phyloP scores from a whole-genome alignment of 1,140 invertebrate species.

The Neelides sp. region DNA sequence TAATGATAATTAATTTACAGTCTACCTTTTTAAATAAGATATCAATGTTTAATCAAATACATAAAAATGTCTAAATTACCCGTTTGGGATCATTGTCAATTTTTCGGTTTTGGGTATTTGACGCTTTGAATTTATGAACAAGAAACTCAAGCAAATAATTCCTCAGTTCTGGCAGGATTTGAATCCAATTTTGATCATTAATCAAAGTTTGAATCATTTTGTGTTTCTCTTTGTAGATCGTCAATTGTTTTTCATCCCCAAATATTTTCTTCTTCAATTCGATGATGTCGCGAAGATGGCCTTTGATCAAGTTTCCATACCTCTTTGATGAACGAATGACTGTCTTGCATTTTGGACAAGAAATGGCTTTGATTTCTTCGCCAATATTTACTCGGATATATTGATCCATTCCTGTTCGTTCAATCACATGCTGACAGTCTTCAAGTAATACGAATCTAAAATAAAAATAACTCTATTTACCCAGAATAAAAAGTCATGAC shows the following conservation, averaged over 20 bases:
- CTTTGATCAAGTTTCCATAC: constrained; percentile 38
- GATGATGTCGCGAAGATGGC: constrained; percentile 35
- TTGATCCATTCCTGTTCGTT: constrained; percentile 42
- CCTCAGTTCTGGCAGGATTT: not conserved
- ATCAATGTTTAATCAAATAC: not conserved
- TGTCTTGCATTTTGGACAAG: constrained; percentile 41
- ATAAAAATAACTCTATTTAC: not conserved
- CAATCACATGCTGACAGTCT: constrained; percentile 52
- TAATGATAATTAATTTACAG: not conserved
- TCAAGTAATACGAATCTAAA: constrained; percentile 46
- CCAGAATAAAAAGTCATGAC: not conserved
- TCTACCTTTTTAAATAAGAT: not conserved
- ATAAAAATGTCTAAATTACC: too few species aligned
- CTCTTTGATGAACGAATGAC: constrained; percentile 37
- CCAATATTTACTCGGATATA: constrained; percentile 38
- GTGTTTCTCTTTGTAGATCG: not conserved
- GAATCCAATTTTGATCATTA: not conserved
- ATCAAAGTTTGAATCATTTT: not conserved
- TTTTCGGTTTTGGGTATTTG: not conserved
- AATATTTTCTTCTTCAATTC: constrained; percentile 35
- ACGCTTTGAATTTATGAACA: constrained; percentile 10
- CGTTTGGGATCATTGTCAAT: constrained; percentile 6
- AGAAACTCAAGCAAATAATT: not conserved
- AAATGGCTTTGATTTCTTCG: constrained; percentile 36
- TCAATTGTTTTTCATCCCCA: constrained; percentile 21